Percentiles rank a stretch among this genome's conserved stretches.
These are phyloP conservation scores for Lophura swinhoii DNA, from an alignment of 2,797 vertebrate genomes.

Conservation along the genomic window DNA sequence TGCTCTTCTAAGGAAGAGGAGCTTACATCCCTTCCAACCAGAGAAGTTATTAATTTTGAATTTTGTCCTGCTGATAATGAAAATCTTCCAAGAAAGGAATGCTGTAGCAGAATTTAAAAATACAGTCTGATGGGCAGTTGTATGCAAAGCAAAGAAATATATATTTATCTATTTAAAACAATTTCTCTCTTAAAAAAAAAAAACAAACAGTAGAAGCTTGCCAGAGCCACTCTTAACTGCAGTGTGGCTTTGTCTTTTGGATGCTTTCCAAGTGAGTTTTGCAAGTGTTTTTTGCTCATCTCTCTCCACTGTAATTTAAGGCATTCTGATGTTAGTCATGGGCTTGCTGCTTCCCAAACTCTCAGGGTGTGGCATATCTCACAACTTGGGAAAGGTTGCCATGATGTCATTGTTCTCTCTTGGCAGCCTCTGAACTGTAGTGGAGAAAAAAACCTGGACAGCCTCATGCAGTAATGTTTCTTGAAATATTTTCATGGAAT, in stretches of 20 bases:
- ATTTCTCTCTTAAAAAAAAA: background rate
- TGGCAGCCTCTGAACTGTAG: background rate
- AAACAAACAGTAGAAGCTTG: background rate
- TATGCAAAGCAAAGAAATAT: accelerated
- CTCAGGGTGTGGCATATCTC: background rate
- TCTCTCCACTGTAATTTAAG: background rate
- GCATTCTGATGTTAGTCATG: background rate
- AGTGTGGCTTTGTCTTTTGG: background rate
- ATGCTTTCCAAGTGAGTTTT: background rate
- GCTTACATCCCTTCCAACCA: background rate
- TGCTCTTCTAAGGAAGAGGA: background rate
- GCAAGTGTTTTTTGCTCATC: background rate
- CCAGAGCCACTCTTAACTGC: background rate
- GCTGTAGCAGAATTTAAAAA: background rate
- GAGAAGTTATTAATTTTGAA: background rate
- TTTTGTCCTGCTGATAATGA: background rate
- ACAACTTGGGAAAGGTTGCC: background rate
- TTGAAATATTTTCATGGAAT: background rate
- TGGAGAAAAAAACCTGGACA: background rate
- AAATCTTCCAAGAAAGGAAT: background rate
- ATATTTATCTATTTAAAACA: background rate
- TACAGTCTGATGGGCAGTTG: background rate
- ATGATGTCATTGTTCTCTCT: background rate
- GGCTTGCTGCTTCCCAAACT: background rate
- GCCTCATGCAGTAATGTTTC: background rate